phyloP scores from a whole-genome alignment of 2,888 invertebrate genomes.

The Sacculina carcini region DNA sequence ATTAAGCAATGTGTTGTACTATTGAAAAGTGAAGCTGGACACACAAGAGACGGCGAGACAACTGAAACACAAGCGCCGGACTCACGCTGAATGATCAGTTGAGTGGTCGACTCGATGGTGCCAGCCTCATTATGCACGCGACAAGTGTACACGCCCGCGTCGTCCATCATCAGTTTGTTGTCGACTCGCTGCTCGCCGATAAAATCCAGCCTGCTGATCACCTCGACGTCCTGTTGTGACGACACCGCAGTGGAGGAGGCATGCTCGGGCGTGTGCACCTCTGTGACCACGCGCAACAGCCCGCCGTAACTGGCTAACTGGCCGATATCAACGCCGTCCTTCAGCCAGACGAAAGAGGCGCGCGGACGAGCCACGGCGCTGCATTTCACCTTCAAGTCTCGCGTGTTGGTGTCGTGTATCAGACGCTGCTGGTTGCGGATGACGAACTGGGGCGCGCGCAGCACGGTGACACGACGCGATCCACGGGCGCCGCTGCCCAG shows the following conservation, averaged over 20 bases:
- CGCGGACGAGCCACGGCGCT: conserved; percentile 67
- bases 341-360: conserved; percentile 58
- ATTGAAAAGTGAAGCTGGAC: too few species aligned
- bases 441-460: conserved; percentile 62
- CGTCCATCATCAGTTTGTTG: conserved; percentile 28
- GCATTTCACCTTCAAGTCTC: conserved; percentile 32
- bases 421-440: conserved; percentile 35
- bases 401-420: conserved; percentile 8
- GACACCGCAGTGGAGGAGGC: conserved; percentile 26
- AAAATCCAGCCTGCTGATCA: conserved; percentile 16
- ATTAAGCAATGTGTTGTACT: too few species aligned
- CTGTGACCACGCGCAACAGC: conserved; percentile 51
- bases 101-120: conserved; percentile 63
- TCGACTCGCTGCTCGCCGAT: conserved; percentile 15
- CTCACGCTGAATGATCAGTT: conserved; percentile 66
- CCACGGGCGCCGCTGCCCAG: conserved; percentile 62
- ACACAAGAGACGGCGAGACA: too few species aligned
- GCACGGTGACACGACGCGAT: conserved; percentile 54
- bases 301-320: conserved; percentile 49
- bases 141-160: conserved; percentile 64
- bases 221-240: too few species aligned
- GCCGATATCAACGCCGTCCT: conserved; percentile 45
- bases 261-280: conserved; percentile 37
- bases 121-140: conserved; percentile 70
- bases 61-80: conserved; percentile 16